Evolutionary conservation across 1,140 invertebrate genomes (phyloP).

Genomic region (Rhagoletis zephyria): DNA sequence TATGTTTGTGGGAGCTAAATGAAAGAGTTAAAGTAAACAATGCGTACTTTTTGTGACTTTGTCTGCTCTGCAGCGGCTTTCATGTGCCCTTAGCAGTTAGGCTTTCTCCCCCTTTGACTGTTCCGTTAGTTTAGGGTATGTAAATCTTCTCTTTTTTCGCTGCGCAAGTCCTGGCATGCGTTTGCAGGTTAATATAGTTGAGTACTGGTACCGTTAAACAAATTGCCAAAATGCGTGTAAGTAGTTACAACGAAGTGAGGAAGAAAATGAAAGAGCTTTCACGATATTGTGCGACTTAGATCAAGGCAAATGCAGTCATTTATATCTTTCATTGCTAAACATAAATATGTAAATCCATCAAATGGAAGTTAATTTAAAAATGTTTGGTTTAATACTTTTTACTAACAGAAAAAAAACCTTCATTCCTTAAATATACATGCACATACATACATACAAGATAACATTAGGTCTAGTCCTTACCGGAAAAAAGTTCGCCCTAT

Average conservation of each 20-base stretch:
- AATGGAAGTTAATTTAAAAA: no score
- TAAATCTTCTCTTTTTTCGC: background rate
- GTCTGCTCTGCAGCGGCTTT: conserved; percentile 8
- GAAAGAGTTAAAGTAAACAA: conserved; percentile 24
- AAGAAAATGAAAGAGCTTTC: background rate
- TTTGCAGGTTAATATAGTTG: background rate
- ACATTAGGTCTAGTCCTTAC: no score
- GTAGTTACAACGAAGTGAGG: background rate
- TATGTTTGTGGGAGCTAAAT: background rate
- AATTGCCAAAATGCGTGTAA: conserved; percentile 43
- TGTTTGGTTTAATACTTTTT: no score
- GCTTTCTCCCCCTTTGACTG: background rate
- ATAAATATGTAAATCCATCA: no score
- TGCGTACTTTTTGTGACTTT: background rate
- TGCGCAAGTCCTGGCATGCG: background rate
- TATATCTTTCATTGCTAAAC: background rate
- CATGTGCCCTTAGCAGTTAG: background rate
- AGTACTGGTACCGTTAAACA: conserved; percentile 40
- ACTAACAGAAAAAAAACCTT: no score
- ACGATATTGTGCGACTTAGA: background rate
- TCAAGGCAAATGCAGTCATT: background rate
- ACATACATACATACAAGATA: no score
- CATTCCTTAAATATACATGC: no score
- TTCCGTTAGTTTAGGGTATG: background rate
- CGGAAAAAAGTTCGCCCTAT: no score